phyloP scores from a whole-genome alignment of 2,797 vertebrate genomes.

The Rhinophrynus dorsalis region DNA sequence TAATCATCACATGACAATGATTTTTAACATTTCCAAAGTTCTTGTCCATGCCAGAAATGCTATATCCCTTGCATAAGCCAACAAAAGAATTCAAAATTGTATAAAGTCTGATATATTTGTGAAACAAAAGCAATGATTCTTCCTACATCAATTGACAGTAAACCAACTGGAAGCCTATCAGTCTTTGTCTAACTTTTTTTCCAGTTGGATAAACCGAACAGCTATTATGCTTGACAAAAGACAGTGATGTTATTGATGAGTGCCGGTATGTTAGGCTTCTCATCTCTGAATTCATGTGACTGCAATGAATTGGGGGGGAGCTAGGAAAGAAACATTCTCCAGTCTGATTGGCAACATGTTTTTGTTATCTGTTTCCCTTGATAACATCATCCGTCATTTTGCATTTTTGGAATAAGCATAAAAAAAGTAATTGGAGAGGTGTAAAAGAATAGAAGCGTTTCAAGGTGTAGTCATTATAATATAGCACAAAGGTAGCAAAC shows the following conservation, averaged over 20 bases:
- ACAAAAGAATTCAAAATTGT: slow-evolving; percentile 48
- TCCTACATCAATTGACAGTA: slow-evolving; percentile 61
- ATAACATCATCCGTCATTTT: slow-evolving; percentile 47
- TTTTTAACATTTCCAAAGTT: background rate
- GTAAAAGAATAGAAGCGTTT: background rate
- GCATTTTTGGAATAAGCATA: background rate
- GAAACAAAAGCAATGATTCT: slow-evolving; percentile 54
- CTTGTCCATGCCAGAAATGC: background rate
- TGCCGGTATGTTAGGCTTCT: slow-evolving; percentile 58
- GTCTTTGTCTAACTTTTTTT: slow-evolving; percentile 64
- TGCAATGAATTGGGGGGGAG: slow-evolving; percentile 60
- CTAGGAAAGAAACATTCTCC: slow-evolving; percentile 18
- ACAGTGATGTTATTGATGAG: slow-evolving; percentile 64
- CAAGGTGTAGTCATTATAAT: background rate
- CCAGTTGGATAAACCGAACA: slow-evolving; percentile 61
- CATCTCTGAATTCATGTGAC: slow-evolving; percentile 53
- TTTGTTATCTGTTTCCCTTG: slow-evolving; percentile 49
- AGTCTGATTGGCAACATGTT: background rate
- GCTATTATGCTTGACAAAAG: slow-evolving; percentile 63
- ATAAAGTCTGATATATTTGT: slow-evolving; percentile 56
- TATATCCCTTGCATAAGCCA: slow-evolving; percentile 53
- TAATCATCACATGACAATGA: slow-evolving; percentile 6
- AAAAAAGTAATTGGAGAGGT: slow-evolving; percentile 2
- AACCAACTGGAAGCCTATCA: slow-evolving; percentile 56
- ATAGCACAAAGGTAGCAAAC: no score